Evolutionary conservation across 2,797 vertebrate genomes (phyloP), one percentile per base, ranked within the genome.

Genomic region (Tangara arthus): DNA sequence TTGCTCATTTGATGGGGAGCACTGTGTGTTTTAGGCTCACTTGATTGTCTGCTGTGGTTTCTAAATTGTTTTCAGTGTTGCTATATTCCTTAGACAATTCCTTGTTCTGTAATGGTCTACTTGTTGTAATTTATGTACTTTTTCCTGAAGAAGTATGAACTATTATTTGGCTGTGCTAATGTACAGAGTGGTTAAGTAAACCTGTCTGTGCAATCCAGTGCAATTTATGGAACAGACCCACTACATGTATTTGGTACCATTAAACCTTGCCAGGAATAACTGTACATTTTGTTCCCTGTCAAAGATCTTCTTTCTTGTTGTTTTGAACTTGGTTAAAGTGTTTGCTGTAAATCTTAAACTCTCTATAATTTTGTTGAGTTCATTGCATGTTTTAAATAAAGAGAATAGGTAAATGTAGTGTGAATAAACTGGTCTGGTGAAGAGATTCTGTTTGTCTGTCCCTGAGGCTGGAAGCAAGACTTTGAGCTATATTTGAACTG

Each of bases 191-290:
- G 71, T 93, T 77, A 79, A 52, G 72, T 0, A 41, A 89, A 87
- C 52, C 72, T 93, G 42, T 64, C 84, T 63, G 8, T 76, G 65
- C 46, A 64, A 3, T 44, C 66, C 77, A 42, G 44, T 13, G 39
- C 47, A 55, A 50, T 93, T 94, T 79, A 44, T 63, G 7, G 66
- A 90, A 84, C 42, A 59, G 80, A 78, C 16, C 19, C 21, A 59
- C 55, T 91, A 2, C 22, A 23, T 84, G 44, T 52, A 32, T 79
- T 87, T 85, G 42, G 27, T 89, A 47, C 64, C 64, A 66, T 80
- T 83, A 56, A 83, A 63, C 57, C 12, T 79, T 76, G 90, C 90
- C 90, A 94, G 93, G 35, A 94, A 59, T 87, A 87, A 73, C 55
- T 63, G 63, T 63, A 82, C 27, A 0, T 90, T 87, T 90, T 90